Base-by-base conservation (phyloP, 2,113 vertebrate genomes). In the Thymallus thymallus region DNA sequence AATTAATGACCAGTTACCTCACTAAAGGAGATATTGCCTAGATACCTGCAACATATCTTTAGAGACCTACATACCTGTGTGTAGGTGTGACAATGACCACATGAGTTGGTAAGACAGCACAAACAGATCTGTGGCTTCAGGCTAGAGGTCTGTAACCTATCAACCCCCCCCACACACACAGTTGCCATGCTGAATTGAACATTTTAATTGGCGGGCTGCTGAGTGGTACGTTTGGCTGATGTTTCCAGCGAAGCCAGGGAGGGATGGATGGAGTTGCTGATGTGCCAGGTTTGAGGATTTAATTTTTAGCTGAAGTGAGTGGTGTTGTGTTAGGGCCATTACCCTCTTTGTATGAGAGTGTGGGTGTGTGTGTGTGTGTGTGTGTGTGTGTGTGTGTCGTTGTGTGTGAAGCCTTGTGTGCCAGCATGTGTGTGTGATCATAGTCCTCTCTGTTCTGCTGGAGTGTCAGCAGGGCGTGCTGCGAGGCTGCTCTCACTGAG, bases 131-230 rank as follows among this genome's bases (percentile, higher is more conserved):
- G 14, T 3, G 46, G 14, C 5, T 41, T 41, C 35, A 41, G 35
- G 35, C 35, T 41, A 35, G 6, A 48, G 46, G 46, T 48, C 46
- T 4, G 14, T 48, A 16, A 4, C 13, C 13, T 14, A 48, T 51
- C 4, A 41, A 41, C 35, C 46, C 16, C 13, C 46, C 16, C 3
- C 46, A 51, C 12, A 18, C 2, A 30, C 67, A 68, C 75, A 83
- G 84, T 80, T 78, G 84, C 84, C 64, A 71, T 13, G 74, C 65
- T 73, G 74, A 82, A 86, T 16, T 73, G 69, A 80, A 75, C 61
- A 30, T 79, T 88, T 87, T 88, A 88, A 90, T 89, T 87, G 88
- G 79, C 79, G 73, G 84, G 74, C 76, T 81, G 89, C 90, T 88
- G 88, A 69, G 70, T 90, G 80, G 60, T 83, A 81, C 82, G 32